Conservation (phyloP, 2,888 invertebrate species). For the Penaeus monodon region DNA sequence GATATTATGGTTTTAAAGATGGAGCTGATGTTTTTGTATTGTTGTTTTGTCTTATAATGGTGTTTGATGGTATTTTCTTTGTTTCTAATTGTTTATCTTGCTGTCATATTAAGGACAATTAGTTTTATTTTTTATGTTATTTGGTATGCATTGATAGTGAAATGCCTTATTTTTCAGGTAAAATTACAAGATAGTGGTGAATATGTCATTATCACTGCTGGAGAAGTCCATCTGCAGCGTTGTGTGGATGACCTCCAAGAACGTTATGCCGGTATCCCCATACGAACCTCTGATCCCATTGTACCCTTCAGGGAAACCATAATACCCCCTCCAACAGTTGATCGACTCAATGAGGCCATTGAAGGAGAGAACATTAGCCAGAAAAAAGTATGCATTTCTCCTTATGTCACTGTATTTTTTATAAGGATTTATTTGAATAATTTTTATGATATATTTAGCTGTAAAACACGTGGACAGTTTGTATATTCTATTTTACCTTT, state of each 20-base stretch:
- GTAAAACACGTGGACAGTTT: too few relatives aligned
- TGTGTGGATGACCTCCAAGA: constrained; percentile 91
- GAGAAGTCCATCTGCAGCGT: constrained; percentile 95
- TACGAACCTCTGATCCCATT: constrained; percentile 94
- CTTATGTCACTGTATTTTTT: background rate
- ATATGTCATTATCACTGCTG: constrained; percentile 92
- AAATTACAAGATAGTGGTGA: constrained; percentile 94
- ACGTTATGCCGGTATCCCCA: constrained; percentile 84
- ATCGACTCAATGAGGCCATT: constrained; percentile 88
- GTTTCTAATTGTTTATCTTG: background rate
- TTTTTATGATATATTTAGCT: background rate
- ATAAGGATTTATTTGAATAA: background rate
- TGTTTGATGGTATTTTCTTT: too few relatives aligned
- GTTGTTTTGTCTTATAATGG: too few relatives aligned
- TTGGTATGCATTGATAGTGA: background rate
- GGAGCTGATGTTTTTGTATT: too few relatives aligned
- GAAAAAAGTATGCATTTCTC: constrained; percentile 72
- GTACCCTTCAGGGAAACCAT: constrained; percentile 97
- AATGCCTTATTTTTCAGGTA: constrained; percentile 70
- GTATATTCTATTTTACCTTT: too few relatives aligned
- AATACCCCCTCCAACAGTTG: constrained; percentile 82
- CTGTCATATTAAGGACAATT: background rate
- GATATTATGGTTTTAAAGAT: background rate
- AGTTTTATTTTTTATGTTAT: background rate
- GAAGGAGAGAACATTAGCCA: constrained; percentile 74